Percentiles rank a stretch among this genome's conserved stretches.
Evolutionary conservation across 1,140 invertebrate genomes (phyloP).

Genomic region (Hycleus phaleratus): DNA sequence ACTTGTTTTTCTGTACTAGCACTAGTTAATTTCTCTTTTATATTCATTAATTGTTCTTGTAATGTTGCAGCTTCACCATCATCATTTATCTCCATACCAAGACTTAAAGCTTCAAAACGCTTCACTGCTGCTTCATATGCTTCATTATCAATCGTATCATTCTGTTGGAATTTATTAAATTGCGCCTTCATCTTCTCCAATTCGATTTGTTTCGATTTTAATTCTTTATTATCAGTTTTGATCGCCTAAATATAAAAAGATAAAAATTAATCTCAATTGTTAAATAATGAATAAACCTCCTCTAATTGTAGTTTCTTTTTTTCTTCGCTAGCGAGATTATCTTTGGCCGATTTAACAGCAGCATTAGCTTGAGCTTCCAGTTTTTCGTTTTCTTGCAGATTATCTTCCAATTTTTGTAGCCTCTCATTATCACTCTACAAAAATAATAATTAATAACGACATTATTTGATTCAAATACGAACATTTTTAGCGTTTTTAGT

Average conservation of each 20-base stretch:
- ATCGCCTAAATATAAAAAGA: constrained; percentile 42
- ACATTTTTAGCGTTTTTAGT: constrained; percentile 50
- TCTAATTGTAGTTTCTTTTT: constrained; percentile 62
- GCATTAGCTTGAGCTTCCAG: constrained; percentile 60
- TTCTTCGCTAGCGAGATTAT: constrained; percentile 60
- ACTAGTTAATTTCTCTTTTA: constrained; percentile 74
- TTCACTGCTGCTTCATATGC: constrained; percentile 67
- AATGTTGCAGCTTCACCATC: constrained; percentile 77
- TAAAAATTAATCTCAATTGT: background rate
- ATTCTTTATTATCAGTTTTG: constrained; percentile 60
- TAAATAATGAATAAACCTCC: constrained; percentile 35
- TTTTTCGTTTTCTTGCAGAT: constrained; percentile 59
- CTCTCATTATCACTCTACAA: constrained; percentile 58
- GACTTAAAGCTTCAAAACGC: constrained; percentile 73
- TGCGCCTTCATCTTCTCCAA: constrained; percentile 56
- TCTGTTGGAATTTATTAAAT: constrained; percentile 63
- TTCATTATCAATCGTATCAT: constrained; percentile 58
- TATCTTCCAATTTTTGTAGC: constrained; percentile 57
- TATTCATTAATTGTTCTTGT: constrained; percentile 80
- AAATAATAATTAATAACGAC: background rate
- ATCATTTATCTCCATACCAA: constrained; percentile 72
- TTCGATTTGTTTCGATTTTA: constrained; percentile 58
- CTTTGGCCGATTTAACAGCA: constrained; percentile 59
- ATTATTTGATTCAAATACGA: constrained; percentile 27
- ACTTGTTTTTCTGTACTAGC: constrained; percentile 27